Conservation (phyloP, 2,113 vertebrate species). For the Machaerirhynchus nigripectus region DNA sequence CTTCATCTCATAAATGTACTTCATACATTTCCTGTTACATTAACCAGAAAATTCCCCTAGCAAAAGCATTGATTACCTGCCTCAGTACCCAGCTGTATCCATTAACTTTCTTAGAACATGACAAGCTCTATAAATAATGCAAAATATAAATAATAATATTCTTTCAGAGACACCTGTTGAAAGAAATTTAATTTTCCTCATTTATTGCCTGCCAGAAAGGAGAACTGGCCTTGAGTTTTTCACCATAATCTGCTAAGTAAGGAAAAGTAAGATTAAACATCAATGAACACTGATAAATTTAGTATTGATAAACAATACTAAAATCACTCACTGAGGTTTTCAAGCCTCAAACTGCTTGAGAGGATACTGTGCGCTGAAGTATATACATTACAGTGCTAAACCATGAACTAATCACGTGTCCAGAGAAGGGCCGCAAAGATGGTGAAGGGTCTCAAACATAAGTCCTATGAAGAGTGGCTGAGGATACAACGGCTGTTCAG, state of each 20-base stretch:
- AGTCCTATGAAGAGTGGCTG: background rate
- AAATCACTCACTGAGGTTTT: background rate
- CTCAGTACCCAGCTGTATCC: background rate
- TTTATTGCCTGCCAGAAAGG: background rate
- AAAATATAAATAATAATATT: background rate
- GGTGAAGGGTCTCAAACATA: accelerated
- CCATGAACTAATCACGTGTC: background rate
- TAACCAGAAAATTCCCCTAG: background rate
- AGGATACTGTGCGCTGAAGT: accelerated
- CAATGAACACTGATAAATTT: too few relatives aligned
- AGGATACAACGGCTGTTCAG: background rate
- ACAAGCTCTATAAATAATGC: background rate
- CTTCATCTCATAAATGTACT: background rate
- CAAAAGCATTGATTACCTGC: background rate
- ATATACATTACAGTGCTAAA: background rate
- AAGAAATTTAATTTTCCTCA: background rate
- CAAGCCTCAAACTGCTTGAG: background rate
- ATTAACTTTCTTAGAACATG: background rate
- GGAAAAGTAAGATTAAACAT: background rate
- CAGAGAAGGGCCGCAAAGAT: background rate
- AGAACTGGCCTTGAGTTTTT: background rate
- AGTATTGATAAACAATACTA: background rate
- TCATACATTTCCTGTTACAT: background rate
- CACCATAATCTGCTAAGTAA: background rate
- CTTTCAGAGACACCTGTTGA: background rate